phyloP scores from a whole-genome alignment of 2,888 invertebrate species.

The Busseola fusca region DNA sequence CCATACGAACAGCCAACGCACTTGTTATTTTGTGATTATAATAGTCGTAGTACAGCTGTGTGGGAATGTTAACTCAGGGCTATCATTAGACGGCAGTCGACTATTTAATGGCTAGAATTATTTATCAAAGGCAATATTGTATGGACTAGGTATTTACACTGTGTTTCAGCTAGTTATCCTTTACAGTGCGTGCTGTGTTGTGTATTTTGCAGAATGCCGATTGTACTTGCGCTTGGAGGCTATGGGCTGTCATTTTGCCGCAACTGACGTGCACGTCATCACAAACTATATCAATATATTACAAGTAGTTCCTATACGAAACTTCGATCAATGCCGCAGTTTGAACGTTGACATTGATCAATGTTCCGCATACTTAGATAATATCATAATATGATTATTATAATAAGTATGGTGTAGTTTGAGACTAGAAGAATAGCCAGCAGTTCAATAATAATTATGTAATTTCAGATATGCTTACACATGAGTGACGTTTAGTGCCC shows the following conservation, averaged over 20 bases:
- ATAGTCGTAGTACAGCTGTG: background rate
- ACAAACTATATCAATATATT: constrained; percentile 34
- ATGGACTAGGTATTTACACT: constrained; percentile 10
- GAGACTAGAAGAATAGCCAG: constrained; percentile 19
- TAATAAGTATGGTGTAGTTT: constrained; percentile 44
- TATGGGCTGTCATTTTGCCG: constrained; percentile 1
- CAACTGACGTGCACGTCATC: constrained; percentile 22
- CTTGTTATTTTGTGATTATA: constrained; percentile 4
- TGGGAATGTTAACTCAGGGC: background rate
- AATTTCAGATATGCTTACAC: constrained; percentile 21
- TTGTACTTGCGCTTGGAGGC: constrained; percentile 17
- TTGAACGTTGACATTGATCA: constrained; percentile 8
- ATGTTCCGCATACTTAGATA: constrained; percentile 21
- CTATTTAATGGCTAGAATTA: constrained; percentile 3
- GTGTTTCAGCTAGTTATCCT: constrained; percentile 15
- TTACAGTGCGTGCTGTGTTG: constrained; percentile 7
- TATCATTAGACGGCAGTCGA: constrained; percentile 1
- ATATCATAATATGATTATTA: constrained; percentile 30
- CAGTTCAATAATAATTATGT: constrained; percentile 15
- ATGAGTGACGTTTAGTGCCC: constrained; percentile 23
- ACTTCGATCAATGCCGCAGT: constrained; percentile 2
- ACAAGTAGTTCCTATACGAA: constrained; percentile 13
- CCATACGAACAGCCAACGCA: constrained; percentile 1
- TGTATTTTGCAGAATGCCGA: constrained; percentile 18
- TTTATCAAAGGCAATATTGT: constrained; percentile 2